phyloP scores from a whole-genome alignment of 2,888 invertebrate genomes.

The Onchidella celtica region DNA sequence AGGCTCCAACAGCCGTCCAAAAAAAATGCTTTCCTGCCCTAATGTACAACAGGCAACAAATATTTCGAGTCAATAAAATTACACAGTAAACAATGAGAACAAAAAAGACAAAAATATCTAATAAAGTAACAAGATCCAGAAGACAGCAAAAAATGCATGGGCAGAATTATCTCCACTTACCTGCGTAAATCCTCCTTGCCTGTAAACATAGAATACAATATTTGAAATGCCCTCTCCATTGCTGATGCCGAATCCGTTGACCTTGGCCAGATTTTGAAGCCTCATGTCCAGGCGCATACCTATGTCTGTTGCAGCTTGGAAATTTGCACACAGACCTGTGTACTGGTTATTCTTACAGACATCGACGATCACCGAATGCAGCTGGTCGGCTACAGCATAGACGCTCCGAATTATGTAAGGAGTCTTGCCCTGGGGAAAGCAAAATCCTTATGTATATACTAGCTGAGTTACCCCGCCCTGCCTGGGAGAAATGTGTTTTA shows the following conservation, averaged over 20 bases:
- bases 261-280: constrained; percentile 50
- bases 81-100: too few species aligned
- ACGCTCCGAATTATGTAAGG: constrained; percentile 71
- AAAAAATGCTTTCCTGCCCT: too few species aligned
- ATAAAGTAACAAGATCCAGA: too few species aligned
- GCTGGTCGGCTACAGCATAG: constrained; percentile 73
- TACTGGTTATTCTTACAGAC: constrained; percentile 61
- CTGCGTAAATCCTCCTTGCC: constrained; percentile 51
- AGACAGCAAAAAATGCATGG: too few species aligned
- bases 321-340: constrained; percentile 56
- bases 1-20: too few species aligned
- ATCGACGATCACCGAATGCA: constrained; percentile 73
- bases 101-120: too few species aligned
- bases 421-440: constrained; percentile 49
- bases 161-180: too few species aligned
- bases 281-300: constrained; percentile 27
- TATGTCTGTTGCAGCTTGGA: constrained; percentile 9
- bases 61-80: too few species aligned
- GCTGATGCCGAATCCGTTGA: constrained; percentile 54
- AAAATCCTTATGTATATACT: too few species aligned
- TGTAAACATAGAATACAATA: constrained; percentile 60
- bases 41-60: too few species aligned
- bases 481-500: too few species aligned
- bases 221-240: constrained; percentile 62
- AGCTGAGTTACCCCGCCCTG: too few species aligned